Evolutionary conservation across 2,888 invertebrate species (phyloP).

Genomic region (Rosalia funebris): DNA sequence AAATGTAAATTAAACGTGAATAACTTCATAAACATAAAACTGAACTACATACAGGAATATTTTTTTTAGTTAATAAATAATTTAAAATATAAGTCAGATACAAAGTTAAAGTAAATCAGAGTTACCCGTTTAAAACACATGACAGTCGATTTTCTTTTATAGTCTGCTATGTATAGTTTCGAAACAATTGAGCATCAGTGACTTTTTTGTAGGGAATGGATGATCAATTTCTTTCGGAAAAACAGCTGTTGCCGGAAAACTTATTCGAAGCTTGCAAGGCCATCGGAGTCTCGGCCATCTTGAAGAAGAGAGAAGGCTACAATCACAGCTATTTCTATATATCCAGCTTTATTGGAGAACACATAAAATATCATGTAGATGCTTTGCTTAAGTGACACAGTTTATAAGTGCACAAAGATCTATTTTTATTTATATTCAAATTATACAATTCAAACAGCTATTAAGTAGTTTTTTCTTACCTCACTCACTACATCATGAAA

Average conservation of each 20-base stretch:
- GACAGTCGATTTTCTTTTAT: too few relatives aligned
- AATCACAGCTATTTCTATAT: slow-evolving; percentile 97
- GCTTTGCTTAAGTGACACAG: slow-evolving; percentile 66
- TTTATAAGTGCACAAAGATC: neutral
- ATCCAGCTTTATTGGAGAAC: slow-evolving; percentile 90
- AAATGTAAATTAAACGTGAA: too few relatives aligned
- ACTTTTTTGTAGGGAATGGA: slow-evolving; percentile 74
- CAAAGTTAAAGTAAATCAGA: too few relatives aligned
- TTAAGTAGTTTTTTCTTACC: too few relatives aligned
- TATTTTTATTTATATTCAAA: slow-evolving; percentile 7
- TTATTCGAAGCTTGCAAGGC: slow-evolving; percentile 78
- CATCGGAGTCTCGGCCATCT: slow-evolving; percentile 74
- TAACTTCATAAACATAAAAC: too few relatives aligned
- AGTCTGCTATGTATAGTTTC: slow-evolving; percentile 1
- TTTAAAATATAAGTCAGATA: too few relatives aligned
- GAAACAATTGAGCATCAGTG: slow-evolving; percentile 3
- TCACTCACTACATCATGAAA: too few relatives aligned
- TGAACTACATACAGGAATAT: too few relatives aligned
- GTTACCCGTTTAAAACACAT: too few relatives aligned
- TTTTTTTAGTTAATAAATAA: too few relatives aligned
- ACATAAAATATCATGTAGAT: slow-evolving; percentile 89
- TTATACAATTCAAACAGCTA: too few relatives aligned
- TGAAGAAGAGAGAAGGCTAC: slow-evolving; percentile 84
- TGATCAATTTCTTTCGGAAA: slow-evolving; percentile 81
- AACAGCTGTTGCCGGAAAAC: slow-evolving; percentile 86